Percentiles rank a stretch among this genome's conserved stretches.
These are phyloP conservation scores for Polydesmus complanatus DNA, from an alignment of 2,888 invertebrate genomes.

Conservation along the genomic window DNA sequence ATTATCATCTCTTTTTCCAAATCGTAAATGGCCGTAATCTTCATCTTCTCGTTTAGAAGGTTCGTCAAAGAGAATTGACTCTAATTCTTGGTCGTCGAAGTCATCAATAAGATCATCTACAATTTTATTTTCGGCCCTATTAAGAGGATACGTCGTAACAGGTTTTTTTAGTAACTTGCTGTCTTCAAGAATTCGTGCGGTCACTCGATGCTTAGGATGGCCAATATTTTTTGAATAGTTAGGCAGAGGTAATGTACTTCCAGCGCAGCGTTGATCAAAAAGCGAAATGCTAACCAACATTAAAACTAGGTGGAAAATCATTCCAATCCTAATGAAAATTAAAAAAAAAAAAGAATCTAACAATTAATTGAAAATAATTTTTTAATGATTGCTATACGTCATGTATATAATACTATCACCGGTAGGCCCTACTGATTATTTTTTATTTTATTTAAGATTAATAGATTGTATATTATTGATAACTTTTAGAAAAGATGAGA, in stretches of 20 bases:
- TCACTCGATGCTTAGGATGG: not conserved
- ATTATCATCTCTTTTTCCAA: constrained; percentile 23
- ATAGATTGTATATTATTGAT: too few relatives aligned
- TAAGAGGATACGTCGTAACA: not conserved
- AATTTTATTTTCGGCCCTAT: not conserved
- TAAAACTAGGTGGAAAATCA: too few relatives aligned
- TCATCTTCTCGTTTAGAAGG: constrained; percentile 24
- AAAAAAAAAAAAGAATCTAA: too few relatives aligned
- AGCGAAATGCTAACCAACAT: too few relatives aligned
- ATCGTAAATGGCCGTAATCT: constrained; percentile 27
- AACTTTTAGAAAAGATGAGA: too few relatives aligned
- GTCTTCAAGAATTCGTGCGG: not conserved
- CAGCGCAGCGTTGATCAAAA: too few relatives aligned
- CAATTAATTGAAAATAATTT: too few relatives aligned
- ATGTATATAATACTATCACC: too few relatives aligned
- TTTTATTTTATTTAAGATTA: too few relatives aligned
- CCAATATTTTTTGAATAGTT: not conserved
- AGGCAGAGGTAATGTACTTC: not conserved
- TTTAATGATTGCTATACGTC: too few relatives aligned
- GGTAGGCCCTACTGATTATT: too few relatives aligned
- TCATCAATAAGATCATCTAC: constrained; percentile 12
- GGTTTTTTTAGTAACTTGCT: not conserved
- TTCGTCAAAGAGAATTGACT: constrained; percentile 7
- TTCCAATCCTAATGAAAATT: too few relatives aligned
- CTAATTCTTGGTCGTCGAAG: constrained; percentile 18